phyloP scores from a whole-genome alignment of 1,140 invertebrate genomes.

The Drosophila asahinai region DNA sequence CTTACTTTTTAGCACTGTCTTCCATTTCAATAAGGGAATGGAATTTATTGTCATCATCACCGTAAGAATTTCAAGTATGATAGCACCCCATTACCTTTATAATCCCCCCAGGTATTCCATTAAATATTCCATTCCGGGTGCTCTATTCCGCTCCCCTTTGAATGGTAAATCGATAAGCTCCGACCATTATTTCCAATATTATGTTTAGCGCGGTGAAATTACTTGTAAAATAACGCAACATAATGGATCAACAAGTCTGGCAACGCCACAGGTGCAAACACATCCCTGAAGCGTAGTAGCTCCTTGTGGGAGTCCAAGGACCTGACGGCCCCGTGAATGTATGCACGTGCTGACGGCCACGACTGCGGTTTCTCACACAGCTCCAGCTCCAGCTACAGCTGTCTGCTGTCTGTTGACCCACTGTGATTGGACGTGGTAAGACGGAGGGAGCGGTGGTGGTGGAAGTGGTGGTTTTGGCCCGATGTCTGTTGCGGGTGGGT shows the following conservation, averaged over 20 bases:
- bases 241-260: slow-evolving; percentile 54
- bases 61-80: slow-evolving; percentile 35
- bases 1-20: not conserved
- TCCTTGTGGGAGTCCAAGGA: slow-evolving; percentile 57
- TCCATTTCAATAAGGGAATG: slow-evolving; percentile 1
- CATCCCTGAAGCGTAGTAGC: not conserved
- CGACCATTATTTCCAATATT: slow-evolving; percentile 27
- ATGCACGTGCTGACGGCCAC: slow-evolving; percentile 52
- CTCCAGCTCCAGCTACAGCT: slow-evolving; percentile 32
- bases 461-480: slow-evolving; percentile 3
- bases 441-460: slow-evolving; percentile 1
- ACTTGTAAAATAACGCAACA: slow-evolving; percentile 41
- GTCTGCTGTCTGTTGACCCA: slow-evolving; percentile 62
- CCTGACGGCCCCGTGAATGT: slow-evolving; percentile 34
- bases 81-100: slow-evolving; percentile 23
- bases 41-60: slow-evolving; percentile 15
- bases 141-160: slow-evolving; percentile 17
- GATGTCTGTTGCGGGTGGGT: slow-evolving; percentile 22
- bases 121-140: slow-evolving; percentile 34
- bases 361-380: slow-evolving; percentile 49
- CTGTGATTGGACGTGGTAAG: slow-evolving; percentile 45
- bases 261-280: slow-evolving; percentile 36
- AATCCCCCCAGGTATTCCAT: slow-evolving; percentile 40
- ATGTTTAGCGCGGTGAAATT: slow-evolving; percentile 29
- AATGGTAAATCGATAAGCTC: slow-evolving; percentile 52